Evolutionary conservation across 2,113 vertebrate species (phyloP).

Genomic region (Zosterops japonicus): DNA sequence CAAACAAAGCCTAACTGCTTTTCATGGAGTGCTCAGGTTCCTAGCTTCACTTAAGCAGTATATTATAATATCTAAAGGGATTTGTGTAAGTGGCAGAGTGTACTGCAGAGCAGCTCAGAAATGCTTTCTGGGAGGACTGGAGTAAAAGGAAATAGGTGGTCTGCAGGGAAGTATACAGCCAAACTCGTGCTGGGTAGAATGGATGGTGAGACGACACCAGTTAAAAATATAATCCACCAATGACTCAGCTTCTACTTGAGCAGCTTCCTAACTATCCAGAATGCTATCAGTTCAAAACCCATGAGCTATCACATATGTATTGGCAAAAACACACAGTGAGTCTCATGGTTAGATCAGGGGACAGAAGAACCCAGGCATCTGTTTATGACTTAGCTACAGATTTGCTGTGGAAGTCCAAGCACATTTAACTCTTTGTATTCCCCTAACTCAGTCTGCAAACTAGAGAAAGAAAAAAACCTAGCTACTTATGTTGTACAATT

Average conservation of each 20-base stretch:
- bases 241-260: constrained; percentile 4
- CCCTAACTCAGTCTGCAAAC: neutral
- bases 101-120: neutral
- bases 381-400: neutral
- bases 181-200: neutral
- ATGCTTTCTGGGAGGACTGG: neutral
- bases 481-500: neutral
- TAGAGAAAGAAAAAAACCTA: neutral
- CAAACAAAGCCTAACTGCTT: neutral
- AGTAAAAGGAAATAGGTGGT: neutral
- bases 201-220: neutral
- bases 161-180: neutral
- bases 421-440: neutral
- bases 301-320: neutral
- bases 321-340: neutral
- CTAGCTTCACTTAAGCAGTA: neutral
- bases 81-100: neutral
- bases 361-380: neutral
- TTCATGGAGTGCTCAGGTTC: neutral
- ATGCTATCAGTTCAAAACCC: neutral
- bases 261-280: neutral
- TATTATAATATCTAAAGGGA: neutral
- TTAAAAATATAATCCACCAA: constrained; percentile 10
- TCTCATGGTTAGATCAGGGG: neutral
- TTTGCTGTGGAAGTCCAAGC: neutral